phyloP scores from a whole-genome alignment of 2,888 invertebrate genomes.

The Dynastes tityus region DNA sequence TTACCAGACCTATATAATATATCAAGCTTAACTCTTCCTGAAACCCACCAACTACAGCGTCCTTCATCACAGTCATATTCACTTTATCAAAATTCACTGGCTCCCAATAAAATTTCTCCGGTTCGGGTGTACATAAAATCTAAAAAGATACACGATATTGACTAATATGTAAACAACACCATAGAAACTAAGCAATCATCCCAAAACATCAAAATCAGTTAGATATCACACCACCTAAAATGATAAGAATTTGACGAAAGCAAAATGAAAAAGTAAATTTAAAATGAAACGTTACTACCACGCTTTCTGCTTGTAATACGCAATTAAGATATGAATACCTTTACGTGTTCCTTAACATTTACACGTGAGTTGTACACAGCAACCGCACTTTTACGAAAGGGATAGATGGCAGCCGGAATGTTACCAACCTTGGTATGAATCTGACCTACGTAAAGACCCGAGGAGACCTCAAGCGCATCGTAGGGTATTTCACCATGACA shows the following conservation, averaged over 20 bases:
- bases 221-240: no score
- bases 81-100: background rate
- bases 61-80: background rate
- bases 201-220: no score
- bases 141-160: background rate
- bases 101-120: conserved; percentile 26
- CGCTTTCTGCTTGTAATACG: no score
- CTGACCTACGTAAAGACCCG: conserved; percentile 18
- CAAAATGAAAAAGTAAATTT: no score
- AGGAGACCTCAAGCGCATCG: conserved; percentile 19
- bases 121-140: conserved; percentile 18
- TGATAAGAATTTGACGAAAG: no score
- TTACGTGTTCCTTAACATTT: background rate
- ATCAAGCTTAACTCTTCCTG: background rate
- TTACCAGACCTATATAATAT: background rate
- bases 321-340: background rate
- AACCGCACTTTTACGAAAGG: background rate
- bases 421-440: background rate
- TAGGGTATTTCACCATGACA: background rate
- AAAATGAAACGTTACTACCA: no score
- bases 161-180: no score
- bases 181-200: no score
- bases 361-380: background rate
- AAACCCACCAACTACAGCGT: conserved; percentile 6
- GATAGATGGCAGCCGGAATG: background rate